Percentiles rank a stretch among this genome's conserved stretches.
Conservation (phyloP, 2,888 invertebrate genomes). For the Meiosimyza platycephala region DNA sequence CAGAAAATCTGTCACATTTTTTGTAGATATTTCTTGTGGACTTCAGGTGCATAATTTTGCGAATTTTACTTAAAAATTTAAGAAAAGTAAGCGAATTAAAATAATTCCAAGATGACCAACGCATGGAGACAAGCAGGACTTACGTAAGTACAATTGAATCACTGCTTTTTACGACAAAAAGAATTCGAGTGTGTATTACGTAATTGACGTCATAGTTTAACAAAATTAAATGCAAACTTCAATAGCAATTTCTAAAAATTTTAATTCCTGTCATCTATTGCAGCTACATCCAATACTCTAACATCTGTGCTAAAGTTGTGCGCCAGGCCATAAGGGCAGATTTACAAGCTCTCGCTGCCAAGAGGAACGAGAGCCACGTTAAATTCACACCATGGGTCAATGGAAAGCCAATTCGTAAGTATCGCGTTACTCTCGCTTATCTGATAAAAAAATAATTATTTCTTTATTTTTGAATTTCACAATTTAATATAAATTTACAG, state of each 20-base stretch:
- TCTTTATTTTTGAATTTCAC: no score
- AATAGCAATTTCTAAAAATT: background rate
- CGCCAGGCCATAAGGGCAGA: slow-evolving; percentile 85
- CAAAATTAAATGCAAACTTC: slow-evolving; percentile 16
- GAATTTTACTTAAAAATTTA: slow-evolving; percentile 31
- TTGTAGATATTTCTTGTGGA: slow-evolving; percentile 7
- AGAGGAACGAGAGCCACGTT: slow-evolving; percentile 80
- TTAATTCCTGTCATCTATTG: slow-evolving; percentile 23
- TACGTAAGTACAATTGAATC: slow-evolving; percentile 73
- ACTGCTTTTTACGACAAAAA: background rate
- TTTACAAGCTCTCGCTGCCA: slow-evolving; percentile 77
- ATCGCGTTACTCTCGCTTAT: slow-evolving; percentile 31
- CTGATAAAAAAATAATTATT: no score
- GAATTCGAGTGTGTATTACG: slow-evolving; percentile 36
- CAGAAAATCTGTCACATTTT: slow-evolving; percentile 23
- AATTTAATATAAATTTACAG: slow-evolving; percentile 49
- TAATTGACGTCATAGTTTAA: slow-evolving; percentile 40
- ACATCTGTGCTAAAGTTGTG: slow-evolving; percentile 88
- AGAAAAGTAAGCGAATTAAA: slow-evolving; percentile 30
- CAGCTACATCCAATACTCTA: slow-evolving; percentile 96
- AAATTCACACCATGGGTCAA: slow-evolving; percentile 90
- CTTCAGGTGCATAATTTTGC: slow-evolving; percentile 27
- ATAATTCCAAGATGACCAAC: slow-evolving; percentile 73
- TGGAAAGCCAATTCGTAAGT: slow-evolving; percentile 89
- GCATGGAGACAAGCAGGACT: slow-evolving; percentile 85